phyloP scores from a whole-genome alignment of 2,797 vertebrate species.

The Malurus leucopterus region DNA sequence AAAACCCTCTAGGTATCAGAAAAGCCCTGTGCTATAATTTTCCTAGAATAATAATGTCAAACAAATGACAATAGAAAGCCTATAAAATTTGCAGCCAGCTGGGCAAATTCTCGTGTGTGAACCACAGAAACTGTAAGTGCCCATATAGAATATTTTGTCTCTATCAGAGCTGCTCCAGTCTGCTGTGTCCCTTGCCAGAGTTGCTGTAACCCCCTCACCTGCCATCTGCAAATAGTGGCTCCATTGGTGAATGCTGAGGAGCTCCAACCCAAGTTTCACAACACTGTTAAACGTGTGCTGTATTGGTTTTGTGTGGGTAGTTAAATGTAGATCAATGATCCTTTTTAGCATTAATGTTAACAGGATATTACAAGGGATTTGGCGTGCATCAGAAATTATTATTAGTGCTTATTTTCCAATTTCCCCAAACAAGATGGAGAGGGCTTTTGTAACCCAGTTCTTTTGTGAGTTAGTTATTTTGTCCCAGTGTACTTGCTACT shows the following conservation, averaged over 20 bases:
- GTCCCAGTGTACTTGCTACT: neutral
- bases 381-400: neutral
- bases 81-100: slow-evolving; percentile 48
- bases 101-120: slow-evolving; percentile 20
- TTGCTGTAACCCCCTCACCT: neutral
- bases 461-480: neutral
- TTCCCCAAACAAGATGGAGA: neutral
- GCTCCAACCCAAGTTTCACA: neutral
- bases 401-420: neutral
- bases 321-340: neutral
- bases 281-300: neutral
- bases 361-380: neutral
- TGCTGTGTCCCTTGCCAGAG: neutral
- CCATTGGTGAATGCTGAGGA: neutral
- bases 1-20: slow-evolving; percentile 37
- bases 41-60: slow-evolving; percentile 52
- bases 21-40: slow-evolving; percentile 24
- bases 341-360: neutral
- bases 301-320: neutral
- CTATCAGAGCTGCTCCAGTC: neutral
- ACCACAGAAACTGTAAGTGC: neutral
- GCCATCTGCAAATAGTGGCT: neutral
- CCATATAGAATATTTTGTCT: neutral
- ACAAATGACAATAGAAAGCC: slow-evolving; percentile 49
- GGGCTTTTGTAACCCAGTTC: neutral